Conservation (phyloP, 2,113 vertebrate species). For the Nyctibius bracteatus region DNA sequence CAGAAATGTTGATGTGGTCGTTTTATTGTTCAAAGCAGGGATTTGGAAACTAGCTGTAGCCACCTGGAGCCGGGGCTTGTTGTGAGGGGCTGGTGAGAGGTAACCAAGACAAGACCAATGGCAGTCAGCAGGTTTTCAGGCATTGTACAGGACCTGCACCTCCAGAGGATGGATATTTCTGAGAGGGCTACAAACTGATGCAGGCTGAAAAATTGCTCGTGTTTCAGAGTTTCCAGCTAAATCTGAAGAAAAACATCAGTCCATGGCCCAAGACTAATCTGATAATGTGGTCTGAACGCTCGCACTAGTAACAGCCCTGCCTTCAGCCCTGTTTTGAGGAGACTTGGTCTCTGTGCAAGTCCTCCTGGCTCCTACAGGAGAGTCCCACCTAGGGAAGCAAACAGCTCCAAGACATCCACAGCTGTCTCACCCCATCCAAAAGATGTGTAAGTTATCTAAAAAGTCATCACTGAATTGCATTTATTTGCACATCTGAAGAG, state of each 20-base stretch:
- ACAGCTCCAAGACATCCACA: not conserved
- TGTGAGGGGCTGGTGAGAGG: not conserved
- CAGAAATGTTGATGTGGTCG: not conserved
- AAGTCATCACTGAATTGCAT: not conserved
- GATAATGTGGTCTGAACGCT: not conserved
- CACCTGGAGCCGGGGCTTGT: not conserved
- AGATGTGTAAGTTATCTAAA: not conserved
- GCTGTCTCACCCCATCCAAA: not conserved
- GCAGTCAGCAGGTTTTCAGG: not conserved
- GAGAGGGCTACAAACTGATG: not conserved
- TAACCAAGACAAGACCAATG: not conserved
- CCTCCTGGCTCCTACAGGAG: not conserved
- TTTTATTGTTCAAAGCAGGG: not conserved
- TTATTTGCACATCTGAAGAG: not conserved
- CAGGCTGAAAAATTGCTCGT: not conserved
- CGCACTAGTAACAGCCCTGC: not conserved
- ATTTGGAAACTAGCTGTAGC: not conserved
- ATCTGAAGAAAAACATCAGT: not conserved
- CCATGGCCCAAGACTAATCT: not conserved
- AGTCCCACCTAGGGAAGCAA: not conserved
- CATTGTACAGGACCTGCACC: rapidly evolving
- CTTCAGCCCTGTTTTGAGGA: not conserved
- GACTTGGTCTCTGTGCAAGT: not conserved
- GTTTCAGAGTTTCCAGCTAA: not conserved
- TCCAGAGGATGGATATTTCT: not conserved